phyloP scores from a whole-genome alignment of 2,797 vertebrate genomes.

The Peromyscus eremicus region DNA sequence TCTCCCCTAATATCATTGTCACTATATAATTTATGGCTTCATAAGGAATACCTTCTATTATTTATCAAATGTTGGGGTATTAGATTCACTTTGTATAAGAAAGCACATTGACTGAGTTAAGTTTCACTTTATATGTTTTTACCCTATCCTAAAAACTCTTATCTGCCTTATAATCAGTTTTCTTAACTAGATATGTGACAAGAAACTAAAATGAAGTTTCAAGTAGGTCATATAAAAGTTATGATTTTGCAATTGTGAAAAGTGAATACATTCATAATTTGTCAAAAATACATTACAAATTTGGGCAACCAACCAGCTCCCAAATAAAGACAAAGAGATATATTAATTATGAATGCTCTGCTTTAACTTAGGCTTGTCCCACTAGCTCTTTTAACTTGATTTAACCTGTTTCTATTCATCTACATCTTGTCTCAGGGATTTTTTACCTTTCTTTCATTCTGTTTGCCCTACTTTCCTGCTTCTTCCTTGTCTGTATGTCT shows the following conservation, averaged over 20 bases:
- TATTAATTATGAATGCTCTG: neutral
- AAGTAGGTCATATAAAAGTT: slow-evolving; percentile 37
- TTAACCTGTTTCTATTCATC: neutral
- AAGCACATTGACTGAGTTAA: neutral
- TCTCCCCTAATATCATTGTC: neutral
- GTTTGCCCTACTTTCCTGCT: neutral
- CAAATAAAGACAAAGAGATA: neutral
- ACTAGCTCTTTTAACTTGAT: neutral
- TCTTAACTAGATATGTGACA: slow-evolving; percentile 7
- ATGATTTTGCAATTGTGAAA: slow-evolving; percentile 27
- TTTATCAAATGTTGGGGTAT: slow-evolving; percentile 27
- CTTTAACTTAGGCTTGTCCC: neutral
- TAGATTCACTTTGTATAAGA: neutral
- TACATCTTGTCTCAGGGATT: neutral
- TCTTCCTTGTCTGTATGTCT: neutral
- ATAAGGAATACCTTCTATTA: neutral
- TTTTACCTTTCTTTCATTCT: neutral
- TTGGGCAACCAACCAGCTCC: neutral
- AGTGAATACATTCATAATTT: slow-evolving; percentile 43
- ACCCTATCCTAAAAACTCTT: neutral
- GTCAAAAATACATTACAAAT: neutral
- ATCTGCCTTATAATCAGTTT: neutral
- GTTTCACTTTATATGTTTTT: neutral
- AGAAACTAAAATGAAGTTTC: slow-evolving; percentile 58
- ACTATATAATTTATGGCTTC: neutral